Evolutionary conservation across 2,797 vertebrate species (phyloP).

Genomic region (Coregonus ussuriensis): DNA sequence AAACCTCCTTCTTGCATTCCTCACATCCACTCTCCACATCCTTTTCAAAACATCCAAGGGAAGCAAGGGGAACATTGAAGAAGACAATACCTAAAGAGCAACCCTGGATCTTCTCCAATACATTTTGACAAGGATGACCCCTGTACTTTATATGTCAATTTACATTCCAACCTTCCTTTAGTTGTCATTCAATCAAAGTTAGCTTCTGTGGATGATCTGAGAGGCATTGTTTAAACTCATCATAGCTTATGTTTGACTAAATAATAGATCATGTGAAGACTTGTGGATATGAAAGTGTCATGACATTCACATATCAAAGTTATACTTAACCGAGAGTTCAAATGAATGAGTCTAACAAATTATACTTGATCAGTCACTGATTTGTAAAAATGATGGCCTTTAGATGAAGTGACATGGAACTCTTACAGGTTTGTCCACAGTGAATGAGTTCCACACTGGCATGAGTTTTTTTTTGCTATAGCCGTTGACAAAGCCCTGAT

Average conservation of each 20-base stretch:
- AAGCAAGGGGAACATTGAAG: background rate
- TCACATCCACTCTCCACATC: background rate
- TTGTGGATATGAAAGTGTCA: background rate
- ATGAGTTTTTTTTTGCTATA: constrained; percentile 60
- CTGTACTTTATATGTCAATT: no score
- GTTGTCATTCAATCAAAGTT: background rate
- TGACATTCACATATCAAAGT: background rate
- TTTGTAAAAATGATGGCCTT: background rate
- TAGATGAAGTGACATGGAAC: background rate
- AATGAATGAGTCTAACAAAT: background rate
- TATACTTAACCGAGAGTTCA: background rate
- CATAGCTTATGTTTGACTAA: background rate
- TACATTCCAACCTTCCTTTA: no score
- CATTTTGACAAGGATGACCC: no score
- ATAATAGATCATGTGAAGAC: background rate
- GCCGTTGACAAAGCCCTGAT: constrained; percentile 68
- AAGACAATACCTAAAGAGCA: background rate
- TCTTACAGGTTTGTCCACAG: constrained; percentile 63
- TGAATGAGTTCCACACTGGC: constrained; percentile 79
- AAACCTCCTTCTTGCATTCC: background rate
- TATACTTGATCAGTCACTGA: background rate
- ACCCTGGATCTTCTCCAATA: background rate
- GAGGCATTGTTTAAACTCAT: background rate
- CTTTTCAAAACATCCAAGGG: background rate
- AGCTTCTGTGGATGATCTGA: background rate